Evolutionary conservation across 2,113 vertebrate genomes (phyloP).

Genomic region (Zapornia atra): DNA sequence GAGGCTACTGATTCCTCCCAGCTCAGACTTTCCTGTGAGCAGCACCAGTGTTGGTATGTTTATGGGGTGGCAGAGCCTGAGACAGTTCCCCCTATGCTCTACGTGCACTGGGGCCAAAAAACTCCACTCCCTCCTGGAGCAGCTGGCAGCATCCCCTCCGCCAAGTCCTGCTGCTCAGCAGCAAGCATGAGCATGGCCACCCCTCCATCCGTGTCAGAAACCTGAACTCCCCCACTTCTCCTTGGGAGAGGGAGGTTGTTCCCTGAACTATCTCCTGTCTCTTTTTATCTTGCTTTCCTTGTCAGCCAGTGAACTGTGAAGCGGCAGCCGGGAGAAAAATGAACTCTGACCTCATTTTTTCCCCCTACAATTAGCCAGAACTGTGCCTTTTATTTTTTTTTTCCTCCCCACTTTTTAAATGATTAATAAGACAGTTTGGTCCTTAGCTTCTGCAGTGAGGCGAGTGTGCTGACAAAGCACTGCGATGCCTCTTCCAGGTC

Average conservation of each 20-base stretch:
- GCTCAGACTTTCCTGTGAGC: not conserved
- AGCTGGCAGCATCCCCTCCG: not conserved
- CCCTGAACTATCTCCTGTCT: slow-evolving; percentile 30
- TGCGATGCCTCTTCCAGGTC: slow-evolving; percentile 65
- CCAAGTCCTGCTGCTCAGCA: not conserved
- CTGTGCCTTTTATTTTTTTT: slow-evolving; percentile 34
- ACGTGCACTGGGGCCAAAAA: accelerated
- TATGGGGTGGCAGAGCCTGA: not conserved
- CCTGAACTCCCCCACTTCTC: slow-evolving; percentile 25
- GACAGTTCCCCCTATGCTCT: not conserved
- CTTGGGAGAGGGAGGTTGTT: not conserved
- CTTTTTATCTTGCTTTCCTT: slow-evolving; percentile 57
- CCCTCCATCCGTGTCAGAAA: not conserved
- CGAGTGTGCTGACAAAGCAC: slow-evolving; percentile 68
- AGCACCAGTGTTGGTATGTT: accelerated
- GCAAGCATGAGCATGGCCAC: accelerated
- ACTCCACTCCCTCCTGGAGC: not conserved
- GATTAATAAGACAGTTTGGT: slow-evolving; percentile 67
- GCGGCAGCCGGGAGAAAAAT: slow-evolving; percentile 6
- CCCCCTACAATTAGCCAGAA: slow-evolving; percentile 44
- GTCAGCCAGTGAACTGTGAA: slow-evolving; percentile 56
- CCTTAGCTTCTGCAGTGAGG: slow-evolving; percentile 52
- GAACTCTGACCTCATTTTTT: slow-evolving; percentile 47
- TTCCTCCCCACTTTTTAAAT: slow-evolving; percentile 54
- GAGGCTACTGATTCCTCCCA: not conserved